These are phyloP conservation scores for Gandaritis pyraliata DNA, from an alignment of 2,888 invertebrate genomes.

Conservation along the genomic window DNA sequence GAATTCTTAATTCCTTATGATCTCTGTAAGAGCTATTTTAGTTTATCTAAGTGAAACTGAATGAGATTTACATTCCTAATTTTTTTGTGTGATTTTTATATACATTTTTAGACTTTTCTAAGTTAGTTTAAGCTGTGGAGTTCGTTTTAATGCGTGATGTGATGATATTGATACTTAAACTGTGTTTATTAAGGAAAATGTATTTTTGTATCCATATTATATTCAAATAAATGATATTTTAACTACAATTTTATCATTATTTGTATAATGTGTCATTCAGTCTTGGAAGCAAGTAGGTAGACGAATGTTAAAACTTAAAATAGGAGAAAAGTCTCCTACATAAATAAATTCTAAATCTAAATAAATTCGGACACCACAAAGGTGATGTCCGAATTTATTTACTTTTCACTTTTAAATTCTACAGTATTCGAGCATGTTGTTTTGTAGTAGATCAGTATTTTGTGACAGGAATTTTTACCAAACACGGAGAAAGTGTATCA, in stretches of 20 bases:
- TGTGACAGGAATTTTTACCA: neutral
- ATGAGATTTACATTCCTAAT: slow-evolving; percentile 67
- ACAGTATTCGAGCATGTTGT: too few relatives aligned
- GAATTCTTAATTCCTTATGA: slow-evolving; percentile 47
- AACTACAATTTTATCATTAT: slow-evolving; percentile 22
- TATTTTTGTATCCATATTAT: slow-evolving; percentile 65
- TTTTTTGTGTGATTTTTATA: slow-evolving; percentile 47
- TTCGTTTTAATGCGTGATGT: slow-evolving; percentile 56
- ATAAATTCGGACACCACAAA: too few relatives aligned
- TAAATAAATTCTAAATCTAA: neutral
- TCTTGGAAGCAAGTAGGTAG: neutral
- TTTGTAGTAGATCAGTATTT: neutral
- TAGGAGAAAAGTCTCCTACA: too few relatives aligned
- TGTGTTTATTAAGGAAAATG: slow-evolving; percentile 55
- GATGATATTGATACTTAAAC: slow-evolving; percentile 50
- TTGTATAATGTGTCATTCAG: neutral
- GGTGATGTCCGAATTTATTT: too few relatives aligned
- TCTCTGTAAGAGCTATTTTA: slow-evolving; percentile 59
- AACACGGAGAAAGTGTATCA: neutral
- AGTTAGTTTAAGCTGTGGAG: slow-evolving; percentile 22
- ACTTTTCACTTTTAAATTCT: neutral
- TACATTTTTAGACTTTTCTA: slow-evolving; percentile 34
- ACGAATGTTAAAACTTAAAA: too few relatives aligned
- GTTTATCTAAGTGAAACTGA: slow-evolving; percentile 51
- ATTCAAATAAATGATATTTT: slow-evolving; percentile 53